Evolutionary conservation across 1,140 invertebrate species (phyloP).

Genomic region (Anoplolepis gracilipes): DNA sequence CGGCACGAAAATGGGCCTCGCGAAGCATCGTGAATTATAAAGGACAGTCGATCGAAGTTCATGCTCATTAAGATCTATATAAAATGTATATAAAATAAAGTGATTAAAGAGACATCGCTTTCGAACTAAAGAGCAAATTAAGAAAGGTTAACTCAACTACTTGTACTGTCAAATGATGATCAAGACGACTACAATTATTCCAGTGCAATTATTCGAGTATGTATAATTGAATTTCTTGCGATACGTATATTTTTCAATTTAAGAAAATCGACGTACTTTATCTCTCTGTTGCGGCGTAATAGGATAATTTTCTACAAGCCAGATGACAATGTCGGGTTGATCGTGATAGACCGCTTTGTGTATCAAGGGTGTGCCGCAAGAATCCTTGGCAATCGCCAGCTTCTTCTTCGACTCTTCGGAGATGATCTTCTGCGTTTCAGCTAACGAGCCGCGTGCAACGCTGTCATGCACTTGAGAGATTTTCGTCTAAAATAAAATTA

Average conservation of each 20-base stretch:
- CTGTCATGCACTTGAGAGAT: slow-evolving; percentile 90
- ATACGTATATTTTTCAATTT: background rate
- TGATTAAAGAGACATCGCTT: background rate
- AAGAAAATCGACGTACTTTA: slow-evolving; percentile 87
- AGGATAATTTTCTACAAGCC: slow-evolving; percentile 91
- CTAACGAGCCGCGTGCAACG: slow-evolving; percentile 89
- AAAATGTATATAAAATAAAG: background rate
- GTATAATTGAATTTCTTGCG: background rate
- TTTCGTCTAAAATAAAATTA: slow-evolving; percentile 85
- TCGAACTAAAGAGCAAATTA: background rate
- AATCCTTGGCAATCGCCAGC: slow-evolving; percentile 90
- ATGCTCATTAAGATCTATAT: background rate
- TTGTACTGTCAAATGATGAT: background rate
- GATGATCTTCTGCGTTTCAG: slow-evolving; percentile 87
- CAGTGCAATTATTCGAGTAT: background rate
- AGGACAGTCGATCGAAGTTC: background rate
- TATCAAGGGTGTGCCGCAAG: slow-evolving; percentile 90
- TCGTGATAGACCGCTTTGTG: slow-evolving; percentile 93
- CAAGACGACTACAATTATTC: no score
- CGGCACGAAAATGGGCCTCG: slow-evolving; percentile 27
- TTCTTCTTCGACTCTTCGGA: slow-evolving; percentile 88
- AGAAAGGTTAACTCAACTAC: background rate
- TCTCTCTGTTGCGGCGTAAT: slow-evolving; percentile 91
- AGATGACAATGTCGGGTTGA: slow-evolving; percentile 90
- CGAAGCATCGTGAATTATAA: background rate